phyloP scores from a whole-genome alignment of 2,888 invertebrate genomes.

The Stomorhina lunata region DNA sequence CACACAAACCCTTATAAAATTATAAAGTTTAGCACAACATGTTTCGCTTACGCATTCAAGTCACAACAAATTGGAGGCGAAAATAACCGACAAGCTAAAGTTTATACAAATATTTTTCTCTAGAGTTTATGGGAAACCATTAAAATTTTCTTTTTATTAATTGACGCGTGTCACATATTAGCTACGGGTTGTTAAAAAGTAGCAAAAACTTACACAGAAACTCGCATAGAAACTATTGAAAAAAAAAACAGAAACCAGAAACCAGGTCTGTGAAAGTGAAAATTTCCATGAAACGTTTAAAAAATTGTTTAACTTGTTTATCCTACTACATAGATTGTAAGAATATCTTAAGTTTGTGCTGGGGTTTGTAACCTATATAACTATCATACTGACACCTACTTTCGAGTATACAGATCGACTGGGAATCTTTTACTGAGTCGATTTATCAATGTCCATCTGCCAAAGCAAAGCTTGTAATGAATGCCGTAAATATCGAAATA shows the following conservation, averaged over 20 bases:
- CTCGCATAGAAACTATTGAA: background rate
- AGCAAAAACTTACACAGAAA: background rate
- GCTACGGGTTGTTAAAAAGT: conserved; percentile 12
- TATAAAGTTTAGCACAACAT: too few species aligned
- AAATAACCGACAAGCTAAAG: background rate
- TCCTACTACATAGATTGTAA: conserved; percentile 36
- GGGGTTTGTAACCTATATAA: too few species aligned
- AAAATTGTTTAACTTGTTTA: background rate
- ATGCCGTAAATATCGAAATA: too few species aligned
- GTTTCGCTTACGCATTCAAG: background rate
- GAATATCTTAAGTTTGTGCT: too few species aligned
- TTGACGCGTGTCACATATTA: conserved; percentile 59
- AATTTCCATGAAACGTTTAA: conserved; percentile 21
- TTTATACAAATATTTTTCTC: background rate
- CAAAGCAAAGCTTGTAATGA: too few species aligned
- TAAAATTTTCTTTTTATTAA: conserved; percentile 46
- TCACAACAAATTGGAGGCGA: background rate
- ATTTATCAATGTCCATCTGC: too few species aligned
- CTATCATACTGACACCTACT: too few species aligned
- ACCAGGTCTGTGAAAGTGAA: background rate
- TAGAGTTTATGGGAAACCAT: conserved; percentile 9
- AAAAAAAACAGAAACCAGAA: background rate
- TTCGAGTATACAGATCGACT: too few species aligned
- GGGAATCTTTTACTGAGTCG: too few species aligned
- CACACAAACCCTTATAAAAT: background rate